These are phyloP conservation scores for Puma concolor DNA, from an alignment of 2,113 vertebrate species.

Conservation along the genomic window DNA sequence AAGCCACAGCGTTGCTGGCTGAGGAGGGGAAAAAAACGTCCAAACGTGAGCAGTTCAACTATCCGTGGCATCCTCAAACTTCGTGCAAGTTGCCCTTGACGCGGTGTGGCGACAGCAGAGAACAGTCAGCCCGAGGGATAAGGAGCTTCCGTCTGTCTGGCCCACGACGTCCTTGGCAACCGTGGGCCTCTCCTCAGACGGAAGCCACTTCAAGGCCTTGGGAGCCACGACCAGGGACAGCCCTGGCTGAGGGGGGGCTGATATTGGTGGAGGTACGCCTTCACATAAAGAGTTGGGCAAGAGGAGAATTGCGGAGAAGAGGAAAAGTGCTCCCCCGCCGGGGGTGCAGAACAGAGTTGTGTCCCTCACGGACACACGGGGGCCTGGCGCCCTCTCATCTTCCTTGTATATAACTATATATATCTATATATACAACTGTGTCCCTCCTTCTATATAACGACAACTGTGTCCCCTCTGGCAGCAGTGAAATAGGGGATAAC, in stretches of 20 bases:
- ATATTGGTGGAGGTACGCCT: background rate
- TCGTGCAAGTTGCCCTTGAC: background rate
- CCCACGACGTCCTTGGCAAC: background rate
- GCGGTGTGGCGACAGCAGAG: background rate
- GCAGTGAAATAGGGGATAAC: background rate
- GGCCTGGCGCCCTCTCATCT: rapidly evolving
- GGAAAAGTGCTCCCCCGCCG: background rate
- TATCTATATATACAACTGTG: no score
- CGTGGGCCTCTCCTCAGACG: background rate
- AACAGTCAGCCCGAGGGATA: background rate
- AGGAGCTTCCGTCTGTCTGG: background rate
- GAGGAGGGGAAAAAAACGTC: background rate
- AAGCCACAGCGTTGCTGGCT: background rate
- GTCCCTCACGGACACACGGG: background rate
- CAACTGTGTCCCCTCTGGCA: background rate
- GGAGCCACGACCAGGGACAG: background rate
- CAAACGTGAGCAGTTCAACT: background rate
- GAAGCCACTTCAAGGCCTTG: background rate
- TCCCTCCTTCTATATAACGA: background rate
- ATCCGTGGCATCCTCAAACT: background rate
- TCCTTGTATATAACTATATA: background rate
- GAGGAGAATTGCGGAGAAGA: no score
- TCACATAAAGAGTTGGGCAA: background rate
- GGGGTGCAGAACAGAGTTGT: background rate
- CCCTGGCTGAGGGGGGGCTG: background rate